phyloP scores from a whole-genome alignment of 2,797 vertebrate species.

The Hyperoplus immaculatus region DNA sequence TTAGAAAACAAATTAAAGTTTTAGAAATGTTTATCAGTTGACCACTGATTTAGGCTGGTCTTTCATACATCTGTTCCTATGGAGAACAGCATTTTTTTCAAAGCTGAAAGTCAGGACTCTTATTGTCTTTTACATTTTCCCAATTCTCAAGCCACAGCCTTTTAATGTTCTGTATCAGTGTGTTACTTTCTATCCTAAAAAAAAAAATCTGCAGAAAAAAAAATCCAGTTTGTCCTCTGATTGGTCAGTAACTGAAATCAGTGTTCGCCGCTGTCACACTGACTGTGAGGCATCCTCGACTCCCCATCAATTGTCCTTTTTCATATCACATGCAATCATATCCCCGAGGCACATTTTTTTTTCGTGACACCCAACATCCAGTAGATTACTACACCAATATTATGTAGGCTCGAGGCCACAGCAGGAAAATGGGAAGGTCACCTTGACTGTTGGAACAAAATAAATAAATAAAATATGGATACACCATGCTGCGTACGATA shows the following conservation, averaged over 20 bases:
- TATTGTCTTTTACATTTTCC: background rate
- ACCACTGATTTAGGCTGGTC: background rate
- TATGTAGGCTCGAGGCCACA: constrained; percentile 75
- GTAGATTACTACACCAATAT: constrained; percentile 73
- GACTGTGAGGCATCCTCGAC: constrained; percentile 37
- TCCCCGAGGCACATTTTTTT: constrained; percentile 56
- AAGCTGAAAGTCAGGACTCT: background rate
- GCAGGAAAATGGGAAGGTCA: constrained; percentile 83
- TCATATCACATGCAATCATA: constrained; percentile 60
- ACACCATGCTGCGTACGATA: constrained; percentile 83
- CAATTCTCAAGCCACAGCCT: background rate
- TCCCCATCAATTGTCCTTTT: constrained; percentile 57
- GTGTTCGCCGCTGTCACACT: constrained; percentile 46
- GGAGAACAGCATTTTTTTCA: background rate
- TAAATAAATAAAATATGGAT: constrained; percentile 69
- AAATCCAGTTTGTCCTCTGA: constrained; percentile 17
- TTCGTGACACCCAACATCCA: constrained; percentile 46
- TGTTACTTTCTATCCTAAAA: background rate
- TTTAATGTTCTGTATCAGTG: background rate
- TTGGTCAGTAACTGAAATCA: constrained; percentile 20
- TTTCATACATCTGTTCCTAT: background rate
- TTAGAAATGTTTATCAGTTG: background rate
- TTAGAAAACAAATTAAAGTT: background rate
- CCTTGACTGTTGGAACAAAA: constrained; percentile 77
- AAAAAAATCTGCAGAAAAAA: background rate